Evolutionary conservation across 2,888 invertebrate species (phyloP).

Genomic region (Stomorhina lunata): DNA sequence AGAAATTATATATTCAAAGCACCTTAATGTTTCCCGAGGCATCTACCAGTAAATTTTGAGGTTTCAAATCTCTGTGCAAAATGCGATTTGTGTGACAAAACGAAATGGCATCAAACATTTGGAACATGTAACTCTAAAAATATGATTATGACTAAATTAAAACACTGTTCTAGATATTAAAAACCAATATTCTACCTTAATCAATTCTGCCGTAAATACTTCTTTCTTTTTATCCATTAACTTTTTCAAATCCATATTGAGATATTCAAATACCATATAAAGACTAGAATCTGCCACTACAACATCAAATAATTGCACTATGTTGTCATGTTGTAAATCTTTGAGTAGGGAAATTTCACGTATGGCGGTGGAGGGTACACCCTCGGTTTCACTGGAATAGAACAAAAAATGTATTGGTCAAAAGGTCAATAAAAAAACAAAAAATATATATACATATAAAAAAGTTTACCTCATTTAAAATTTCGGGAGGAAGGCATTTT

Average conservation of each 20-base stretch:
- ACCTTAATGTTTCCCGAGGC: conserved; percentile 90
- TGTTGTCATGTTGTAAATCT: conserved; percentile 92
- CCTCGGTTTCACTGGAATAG: conserved; percentile 91
- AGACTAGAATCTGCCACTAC: conserved; percentile 91
- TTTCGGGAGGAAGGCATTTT: conserved; percentile 9
- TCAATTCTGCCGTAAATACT: conserved; percentile 83
- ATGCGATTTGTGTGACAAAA: conserved; percentile 95
- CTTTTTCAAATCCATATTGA: conserved; percentile 95
- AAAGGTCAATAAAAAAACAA: not conserved
- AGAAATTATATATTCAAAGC: not conserved
- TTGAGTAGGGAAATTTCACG: conserved; percentile 96
- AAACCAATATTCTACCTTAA: conserved; percentile 86
- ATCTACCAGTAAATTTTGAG: conserved; percentile 96
- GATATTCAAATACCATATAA: conserved; percentile 96
- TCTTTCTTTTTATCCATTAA: conserved; percentile 87
- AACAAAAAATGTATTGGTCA: not conserved
- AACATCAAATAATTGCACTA: conserved; percentile 94
- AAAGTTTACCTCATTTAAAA: conserved; percentile 42
- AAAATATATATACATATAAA: not conserved
- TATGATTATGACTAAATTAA: not conserved
- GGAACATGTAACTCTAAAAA: conserved; percentile 88
- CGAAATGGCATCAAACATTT: conserved; percentile 91
- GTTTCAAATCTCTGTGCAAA: conserved; percentile 95
- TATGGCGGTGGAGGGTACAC: conserved; percentile 98
- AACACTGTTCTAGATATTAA: not conserved